Evolutionary conservation across 2,888 invertebrate genomes (phyloP), one percentile per base, ranked within the genome.

Genomic region (Drosophila meridiana): DNA sequence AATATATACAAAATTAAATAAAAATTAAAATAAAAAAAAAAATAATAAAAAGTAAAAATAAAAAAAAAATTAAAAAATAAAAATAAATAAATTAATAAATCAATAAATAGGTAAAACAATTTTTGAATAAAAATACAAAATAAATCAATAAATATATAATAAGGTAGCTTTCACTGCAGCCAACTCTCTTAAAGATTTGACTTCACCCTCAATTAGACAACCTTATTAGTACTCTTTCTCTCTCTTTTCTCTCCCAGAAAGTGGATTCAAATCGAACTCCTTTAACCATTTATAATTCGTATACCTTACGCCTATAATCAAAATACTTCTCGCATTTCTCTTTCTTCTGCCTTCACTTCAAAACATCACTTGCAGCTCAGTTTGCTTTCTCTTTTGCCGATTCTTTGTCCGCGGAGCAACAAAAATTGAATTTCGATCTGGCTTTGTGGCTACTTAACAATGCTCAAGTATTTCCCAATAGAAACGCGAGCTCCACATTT

Each of bases 401-500:
- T 42, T 42, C 20, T 30, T 47, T 48, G 9, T 30, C 8, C n/a
- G 5, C 3, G 43, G 48, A 9, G 52, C 34, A 28, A 34, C 7
- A 34, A 3, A 56, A 56, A 56, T 56, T 47, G 28, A 32, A 74
- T 73, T 61, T 52, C 38, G 11, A 43, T 50, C 38, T 32, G 52
- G 60, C 52, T 60, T 53, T 61, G 74, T 57, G 74, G 73, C 45
- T 61, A 13, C 40, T 50, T 50, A 8, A 28, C 30, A 48, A 38
- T 26, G 62, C 68, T 73, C 58, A 50, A 59, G 48, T 58, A 28
- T 38, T 69, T 67, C n/a, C 57, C 34, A 38, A 48, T 42, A 42
- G 50, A 50, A 58, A 57, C 63, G 63, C 42, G 34, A 76, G 55
- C 50, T 59, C 7, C 28, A 52, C 70, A 62, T 66, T 47, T 58